Evolutionary conservation across 2,888 invertebrate species (phyloP), one percentile per base, ranked within the genome.

Genomic region (Thera obeliscata): DNA sequence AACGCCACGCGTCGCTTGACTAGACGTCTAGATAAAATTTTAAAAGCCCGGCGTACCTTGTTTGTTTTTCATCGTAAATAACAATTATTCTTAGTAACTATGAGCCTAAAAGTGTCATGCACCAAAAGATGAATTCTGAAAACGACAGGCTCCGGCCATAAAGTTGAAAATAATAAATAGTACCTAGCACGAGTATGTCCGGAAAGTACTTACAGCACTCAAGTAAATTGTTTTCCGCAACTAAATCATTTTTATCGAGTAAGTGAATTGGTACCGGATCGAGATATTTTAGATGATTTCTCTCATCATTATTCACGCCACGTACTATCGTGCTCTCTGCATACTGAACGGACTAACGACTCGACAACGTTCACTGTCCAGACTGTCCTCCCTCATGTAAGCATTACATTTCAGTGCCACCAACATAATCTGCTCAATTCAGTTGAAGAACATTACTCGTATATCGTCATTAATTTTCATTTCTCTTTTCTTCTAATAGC

Each of bases 181-280:
- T 9, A n/a, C n/a, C n/a, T n/a, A 52, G 22, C 1, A 22, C 22
- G 22, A 50, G 35, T n/a, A 56, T 48, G 48, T 64, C 63, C 52
- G 22, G 54, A 62, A 56, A 57, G 60, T 61, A 50, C 67, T 60
- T 49, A 57, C 56, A 64, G 64, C 69, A 68, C 72, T 71, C 62
- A 64, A 58, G 69, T 68, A 71, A 74, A 70, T 71, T 67, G 59
- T 65, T 68, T 71, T 56, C 56, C 36, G 41, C 33, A 65, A 46
- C 64, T 68, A 70, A 69, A 73, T 72, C 66, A 73, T 72, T 70
- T 71, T 71, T 70, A 70, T 67, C 48, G 66, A 62, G 67, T 61
- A 71, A 65, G 65, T 72, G 62, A 70, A 66, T 71, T 66, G 55
- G 33, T 58, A 63, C 38, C 33, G 36, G 61, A 62, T 60, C 59